Evolutionary conservation across 2,797 vertebrate species (phyloP).

Genomic region (Orientallactaga sibirica): DNA sequence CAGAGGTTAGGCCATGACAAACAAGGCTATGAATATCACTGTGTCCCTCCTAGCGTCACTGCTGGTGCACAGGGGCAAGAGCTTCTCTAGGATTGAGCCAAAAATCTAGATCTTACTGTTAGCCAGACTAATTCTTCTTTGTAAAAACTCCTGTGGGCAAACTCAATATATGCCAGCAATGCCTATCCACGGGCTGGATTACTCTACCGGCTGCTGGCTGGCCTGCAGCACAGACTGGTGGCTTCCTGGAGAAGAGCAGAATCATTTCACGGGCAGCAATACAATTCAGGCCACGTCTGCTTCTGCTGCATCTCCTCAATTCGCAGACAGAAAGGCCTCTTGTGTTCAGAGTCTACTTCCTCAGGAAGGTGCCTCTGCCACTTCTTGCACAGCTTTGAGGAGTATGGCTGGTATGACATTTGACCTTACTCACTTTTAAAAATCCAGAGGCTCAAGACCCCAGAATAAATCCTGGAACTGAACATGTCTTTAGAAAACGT

Average conservation of each 20-base stretch:
- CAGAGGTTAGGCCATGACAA: not conserved
- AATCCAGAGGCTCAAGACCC: not conserved
- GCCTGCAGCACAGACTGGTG: not conserved
- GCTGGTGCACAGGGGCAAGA: not conserved
- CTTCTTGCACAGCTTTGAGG: constrained; percentile 25
- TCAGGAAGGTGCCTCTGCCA: not conserved
- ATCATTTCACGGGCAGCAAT: not conserved
- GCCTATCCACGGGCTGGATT: not conserved
- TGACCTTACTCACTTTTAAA: not conserved
- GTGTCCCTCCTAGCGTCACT: not conserved
- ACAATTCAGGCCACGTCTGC: not conserved
- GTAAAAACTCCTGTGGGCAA: not conserved
- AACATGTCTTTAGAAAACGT: not conserved
- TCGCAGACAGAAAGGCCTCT: not conserved
- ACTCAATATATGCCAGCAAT: not conserved
- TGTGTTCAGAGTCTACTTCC: fast-evolving
- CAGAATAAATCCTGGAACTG: not conserved
- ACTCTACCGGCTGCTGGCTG: not conserved
- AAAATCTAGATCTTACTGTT: not conserved
- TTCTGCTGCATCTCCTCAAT: not conserved
- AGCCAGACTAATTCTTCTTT: not conserved
- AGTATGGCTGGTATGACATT: not conserved
- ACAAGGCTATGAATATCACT: too few relatives aligned
- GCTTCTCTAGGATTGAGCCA: not conserved
- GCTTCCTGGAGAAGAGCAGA: not conserved